These are phyloP conservation scores for Hyaena hyaena DNA, from an alignment of 2,113 vertebrate species.

Conservation along the genomic window DNA sequence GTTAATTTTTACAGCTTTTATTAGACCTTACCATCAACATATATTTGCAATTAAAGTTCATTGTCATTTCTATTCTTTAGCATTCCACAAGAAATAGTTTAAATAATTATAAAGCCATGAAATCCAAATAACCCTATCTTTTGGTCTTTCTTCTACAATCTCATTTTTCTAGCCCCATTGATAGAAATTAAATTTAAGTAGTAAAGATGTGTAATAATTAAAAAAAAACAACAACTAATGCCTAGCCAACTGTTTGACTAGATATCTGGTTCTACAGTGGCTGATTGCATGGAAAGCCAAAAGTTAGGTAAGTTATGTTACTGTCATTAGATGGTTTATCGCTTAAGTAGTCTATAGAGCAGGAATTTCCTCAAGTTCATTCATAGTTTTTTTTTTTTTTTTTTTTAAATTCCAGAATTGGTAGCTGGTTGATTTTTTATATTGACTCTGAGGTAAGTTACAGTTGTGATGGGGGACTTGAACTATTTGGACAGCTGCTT, in stretches of 20 bases:
- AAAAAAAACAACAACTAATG: constrained; percentile 16
- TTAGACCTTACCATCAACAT: background rate
- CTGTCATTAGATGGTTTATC: constrained; percentile 1
- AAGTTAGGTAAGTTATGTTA: constrained; percentile 19
- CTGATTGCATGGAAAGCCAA: background rate
- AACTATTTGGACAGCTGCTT: constrained; percentile 75
- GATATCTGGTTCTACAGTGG: background rate
- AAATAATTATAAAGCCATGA: background rate
- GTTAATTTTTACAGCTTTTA: background rate
- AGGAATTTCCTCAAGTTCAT: constrained; percentile 50
- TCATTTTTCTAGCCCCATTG: background rate
- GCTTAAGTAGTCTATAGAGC: background rate
- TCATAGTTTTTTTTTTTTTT: constrained; percentile 29
- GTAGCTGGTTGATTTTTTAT: constrained; percentile 61
- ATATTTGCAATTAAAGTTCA: background rate
- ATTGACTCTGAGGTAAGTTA: constrained; percentile 65
- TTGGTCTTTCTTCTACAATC: background rate
- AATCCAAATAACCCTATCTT: background rate
- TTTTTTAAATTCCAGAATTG: constrained; percentile 63
- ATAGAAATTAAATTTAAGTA: constrained; percentile 43
- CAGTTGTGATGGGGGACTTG: constrained; percentile 65
- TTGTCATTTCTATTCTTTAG: background rate
- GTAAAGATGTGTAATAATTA: background rate
- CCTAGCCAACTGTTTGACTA: background rate
- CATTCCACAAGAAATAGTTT: background rate